Evolutionary conservation across 2,888 invertebrate genomes (phyloP).

Genomic region (Axea sp.): DNA sequence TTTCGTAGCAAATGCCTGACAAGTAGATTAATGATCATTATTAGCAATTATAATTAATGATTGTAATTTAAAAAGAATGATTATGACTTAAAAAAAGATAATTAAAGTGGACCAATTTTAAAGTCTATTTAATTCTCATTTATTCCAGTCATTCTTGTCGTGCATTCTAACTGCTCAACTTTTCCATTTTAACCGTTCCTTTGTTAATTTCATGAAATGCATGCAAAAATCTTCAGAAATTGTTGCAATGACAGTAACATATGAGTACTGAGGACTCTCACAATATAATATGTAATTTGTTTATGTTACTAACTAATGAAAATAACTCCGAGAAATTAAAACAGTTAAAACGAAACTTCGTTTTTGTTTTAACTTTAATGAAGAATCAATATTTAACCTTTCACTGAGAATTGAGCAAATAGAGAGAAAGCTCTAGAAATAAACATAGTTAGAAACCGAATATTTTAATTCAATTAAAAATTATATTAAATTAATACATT

Average conservation of each 20-base stretch:
- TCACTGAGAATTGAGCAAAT: conserved; percentile 1
- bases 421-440: conserved; percentile 10
- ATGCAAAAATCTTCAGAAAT: conserved; percentile 26
- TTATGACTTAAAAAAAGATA: too few relatives aligned
- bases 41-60: too few relatives aligned
- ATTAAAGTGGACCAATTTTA: too few relatives aligned
- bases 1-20: too few relatives aligned
- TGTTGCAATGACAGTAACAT: conserved; percentile 44
- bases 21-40: too few relatives aligned
- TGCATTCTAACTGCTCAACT: conserved; percentile 45
- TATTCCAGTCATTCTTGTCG: too few relatives aligned
- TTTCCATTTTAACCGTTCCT: conserved; percentile 51
- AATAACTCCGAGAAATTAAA: conserved; percentile 45
- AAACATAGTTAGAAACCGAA: too few relatives aligned
- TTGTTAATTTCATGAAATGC: conserved; percentile 51
- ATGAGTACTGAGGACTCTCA: conserved; percentile 40
- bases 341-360: conserved; percentile 39
- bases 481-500: too few relatives aligned
- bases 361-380: conserved; percentile 54
- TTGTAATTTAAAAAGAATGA: too few relatives aligned
- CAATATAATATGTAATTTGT: conserved; percentile 51
- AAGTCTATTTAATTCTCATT: too few relatives aligned
- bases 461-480: too few relatives aligned
- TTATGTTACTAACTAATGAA: conserved; percentile 54
- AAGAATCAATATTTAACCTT: conserved; percentile 9